Evolutionary conservation across 1,140 invertebrate genomes (phyloP), one percentile per base, ranked within the genome.

Genomic region (Potamilus streckersoni): DNA sequence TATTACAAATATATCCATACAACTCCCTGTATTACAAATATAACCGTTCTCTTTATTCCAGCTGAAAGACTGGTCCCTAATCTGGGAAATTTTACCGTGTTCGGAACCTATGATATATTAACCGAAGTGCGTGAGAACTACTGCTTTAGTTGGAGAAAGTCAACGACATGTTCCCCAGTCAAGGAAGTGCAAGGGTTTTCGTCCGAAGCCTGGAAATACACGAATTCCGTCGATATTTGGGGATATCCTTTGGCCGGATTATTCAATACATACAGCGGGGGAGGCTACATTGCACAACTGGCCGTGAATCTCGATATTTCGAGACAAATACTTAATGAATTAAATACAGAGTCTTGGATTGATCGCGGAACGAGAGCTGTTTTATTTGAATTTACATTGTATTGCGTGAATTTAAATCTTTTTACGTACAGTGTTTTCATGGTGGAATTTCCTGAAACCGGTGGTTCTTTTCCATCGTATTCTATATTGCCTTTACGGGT

Each of bases 301-400:
- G 75, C 80, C 64, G 80, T 85, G 8, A 84, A 86, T 68, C 74
- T 67, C n/a, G 75, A 83, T 73, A 60, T 83, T 57, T 69, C 79
- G 69, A 68, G 64, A 59, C 60, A 74, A 59, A 80, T 80, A 55
- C 69, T 92, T 12, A 74, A 87, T 15, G 80, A 86, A 57, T 74
- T 92, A 11, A 78, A 89, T 31, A 71, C 82, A 0, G 73, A 84
- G 60, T 80, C 78, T 1, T 92, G 92, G 92, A 83, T 92, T n/a
- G 91, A 92, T 79, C 74, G 85, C n/a, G 79, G 87, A 20, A 92
- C 92, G 1, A 81, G 92, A 80, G 91, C 91, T 11, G 84, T 92
- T 38, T 88, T 92, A 73, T 82, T 91, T 13, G 92, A 92, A 72
- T 91, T 92, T 79, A 91, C 91, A 17, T 83, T 91, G 0, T 92